Conservation (phyloP, 2,888 invertebrate species). For the Clostera curtula region DNA sequence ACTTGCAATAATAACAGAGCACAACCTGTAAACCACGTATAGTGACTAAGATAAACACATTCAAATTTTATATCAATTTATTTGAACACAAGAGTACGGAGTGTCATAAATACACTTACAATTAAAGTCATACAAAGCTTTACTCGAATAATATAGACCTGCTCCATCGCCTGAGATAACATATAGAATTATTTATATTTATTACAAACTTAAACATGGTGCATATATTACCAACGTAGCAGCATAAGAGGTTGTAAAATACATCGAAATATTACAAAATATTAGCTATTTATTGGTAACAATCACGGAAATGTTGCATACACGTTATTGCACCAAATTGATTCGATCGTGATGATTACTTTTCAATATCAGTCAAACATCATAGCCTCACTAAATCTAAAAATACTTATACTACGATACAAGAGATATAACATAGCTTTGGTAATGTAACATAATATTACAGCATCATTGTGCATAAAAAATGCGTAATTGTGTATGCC, state of each 20-base stretch:
- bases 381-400: conserved; percentile 38
- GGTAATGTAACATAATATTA: conserved; percentile 25
- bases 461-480: not conserved
- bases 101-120: conserved; percentile 39
- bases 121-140: conserved; percentile 32
- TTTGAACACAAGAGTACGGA: conserved; percentile 51
- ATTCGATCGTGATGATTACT: conserved; percentile 11
- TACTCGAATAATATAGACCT: conserved; percentile 21
- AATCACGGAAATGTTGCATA: conserved; percentile 5
- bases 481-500: not conserved
- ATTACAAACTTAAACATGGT: conserved; percentile 6
- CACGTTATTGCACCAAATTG: conserved; percentile 3
- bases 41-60: conserved; percentile 6
- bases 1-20: no score
- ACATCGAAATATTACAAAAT: conserved; percentile 7
- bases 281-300: no score
- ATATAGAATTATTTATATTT: conserved; percentile 8
- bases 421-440: conserved; percentile 35
- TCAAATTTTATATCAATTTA: conserved; percentile 33
- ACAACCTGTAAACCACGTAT: no score
- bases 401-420: conserved; percentile 24
- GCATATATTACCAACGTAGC: no score
- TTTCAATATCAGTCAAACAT: conserved; percentile 37
- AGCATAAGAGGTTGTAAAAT: conserved; percentile 2
- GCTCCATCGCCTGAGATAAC: conserved; percentile 10